Conservation (phyloP, 2,113 vertebrate species). For the Anser cygnoides region DNA sequence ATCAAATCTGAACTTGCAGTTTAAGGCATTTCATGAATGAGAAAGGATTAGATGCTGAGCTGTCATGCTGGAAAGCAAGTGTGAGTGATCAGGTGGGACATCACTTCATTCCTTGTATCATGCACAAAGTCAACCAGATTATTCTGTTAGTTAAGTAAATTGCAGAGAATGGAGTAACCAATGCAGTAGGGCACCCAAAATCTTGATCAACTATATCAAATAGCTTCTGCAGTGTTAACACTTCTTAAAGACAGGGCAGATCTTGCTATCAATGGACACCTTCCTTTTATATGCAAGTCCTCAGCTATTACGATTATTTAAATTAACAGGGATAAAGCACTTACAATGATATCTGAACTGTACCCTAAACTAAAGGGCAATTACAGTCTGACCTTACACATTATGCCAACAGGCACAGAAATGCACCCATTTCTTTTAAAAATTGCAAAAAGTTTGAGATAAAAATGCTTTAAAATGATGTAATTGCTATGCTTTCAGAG, state of each 20-base stretch:
- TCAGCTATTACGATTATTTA: background rate
- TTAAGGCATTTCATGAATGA: background rate
- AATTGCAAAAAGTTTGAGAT: background rate
- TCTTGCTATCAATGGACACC: background rate
- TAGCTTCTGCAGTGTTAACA: background rate
- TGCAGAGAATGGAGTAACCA: background rate
- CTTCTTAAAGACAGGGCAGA: background rate
- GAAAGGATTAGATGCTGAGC: background rate
- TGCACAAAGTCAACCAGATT: background rate
- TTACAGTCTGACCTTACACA: background rate
- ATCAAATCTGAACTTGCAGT: background rate
- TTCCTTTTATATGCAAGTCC: accelerated
- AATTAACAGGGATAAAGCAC: background rate
- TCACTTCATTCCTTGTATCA: background rate
- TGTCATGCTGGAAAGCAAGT: background rate
- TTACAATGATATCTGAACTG: background rate
- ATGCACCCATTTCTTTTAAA: background rate
- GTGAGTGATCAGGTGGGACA: background rate
- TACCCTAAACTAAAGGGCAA: background rate
- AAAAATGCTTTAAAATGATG: background rate
- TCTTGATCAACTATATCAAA: background rate
- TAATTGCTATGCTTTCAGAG: background rate
- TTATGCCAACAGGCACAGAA: background rate
- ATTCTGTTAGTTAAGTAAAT: background rate
- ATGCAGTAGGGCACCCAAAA: background rate